phyloP scores from a whole-genome alignment of 1,140 invertebrate genomes.

The Neodiprion virginianus region DNA sequence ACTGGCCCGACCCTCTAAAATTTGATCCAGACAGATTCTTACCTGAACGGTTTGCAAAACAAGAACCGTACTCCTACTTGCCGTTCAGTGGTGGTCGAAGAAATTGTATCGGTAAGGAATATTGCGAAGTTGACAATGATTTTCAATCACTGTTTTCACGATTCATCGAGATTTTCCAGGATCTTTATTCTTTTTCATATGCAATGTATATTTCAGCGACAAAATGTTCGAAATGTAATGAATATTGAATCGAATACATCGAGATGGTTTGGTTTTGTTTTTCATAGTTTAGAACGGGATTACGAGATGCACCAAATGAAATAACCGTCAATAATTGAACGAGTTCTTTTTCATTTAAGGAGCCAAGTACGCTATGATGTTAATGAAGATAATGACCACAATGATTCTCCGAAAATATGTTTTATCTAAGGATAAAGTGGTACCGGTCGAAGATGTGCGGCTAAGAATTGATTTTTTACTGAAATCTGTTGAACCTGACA shows the following conservation, averaged over 20 bases:
- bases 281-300: too few relatives aligned
- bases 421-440: neutral
- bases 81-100: constrained; percentile 24
- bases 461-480: neutral
- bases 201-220: too few relatives aligned
- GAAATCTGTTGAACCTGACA: neutral
- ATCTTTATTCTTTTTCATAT: too few relatives aligned
- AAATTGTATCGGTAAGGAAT: constrained; percentile 27
- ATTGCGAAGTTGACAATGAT: neutral
- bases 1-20: constrained; percentile 34
- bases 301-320: too few relatives aligned
- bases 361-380: neutral
- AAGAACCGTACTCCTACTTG: constrained; percentile 23
- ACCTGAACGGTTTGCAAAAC: constrained; percentile 24
- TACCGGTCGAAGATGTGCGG: neutral
- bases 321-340: too few relatives aligned
- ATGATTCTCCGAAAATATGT: neutral
- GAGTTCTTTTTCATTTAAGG: neutral
- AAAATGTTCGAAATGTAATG: too few relatives aligned
- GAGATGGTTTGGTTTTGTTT: too few relatives aligned
- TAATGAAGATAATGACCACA: neutral
- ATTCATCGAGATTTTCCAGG: neutral
- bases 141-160: neutral
- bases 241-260: too few relatives aligned
- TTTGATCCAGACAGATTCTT: constrained; percentile 33